phyloP scores from a whole-genome alignment of 2,797 vertebrate species.

The Selene dorsalis region DNA sequence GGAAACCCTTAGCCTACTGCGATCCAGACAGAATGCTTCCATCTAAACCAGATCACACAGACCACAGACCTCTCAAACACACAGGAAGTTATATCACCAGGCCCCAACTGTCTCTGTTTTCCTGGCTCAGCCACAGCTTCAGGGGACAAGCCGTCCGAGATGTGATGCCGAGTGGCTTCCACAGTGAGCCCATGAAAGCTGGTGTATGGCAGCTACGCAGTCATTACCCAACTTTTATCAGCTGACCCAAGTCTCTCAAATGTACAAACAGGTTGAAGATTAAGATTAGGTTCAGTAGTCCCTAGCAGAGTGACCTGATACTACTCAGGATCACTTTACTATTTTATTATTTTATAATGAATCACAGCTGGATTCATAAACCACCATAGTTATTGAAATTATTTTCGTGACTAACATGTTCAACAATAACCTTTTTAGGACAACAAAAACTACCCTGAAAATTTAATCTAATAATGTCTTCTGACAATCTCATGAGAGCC shows the following conservation, averaged over 20 bases:
- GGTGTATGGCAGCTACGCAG: background rate
- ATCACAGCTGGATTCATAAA: constrained; percentile 55
- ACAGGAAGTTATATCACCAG: constrained; percentile 77
- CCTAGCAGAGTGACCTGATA: background rate
- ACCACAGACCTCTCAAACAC: constrained; percentile 79
- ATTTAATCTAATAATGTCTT: constrained; percentile 20
- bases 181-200: constrained; percentile 20
- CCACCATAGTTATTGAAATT: constrained; percentile 26
- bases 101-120: constrained; percentile 68
- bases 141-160: constrained; percentile 53
- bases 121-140: constrained; percentile 54
- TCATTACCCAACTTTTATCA: constrained; percentile 47
- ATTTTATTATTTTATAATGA: constrained; percentile 41
- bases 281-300: constrained; percentile 13
- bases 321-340: constrained; percentile 21
- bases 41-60: constrained; percentile 80
- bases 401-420: constrained; percentile 49
- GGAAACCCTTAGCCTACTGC: constrained; percentile 70
- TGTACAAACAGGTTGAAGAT: constrained; percentile 17
- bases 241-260: constrained; percentile 15
- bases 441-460: constrained; percentile 47
- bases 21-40: constrained; percentile 79
- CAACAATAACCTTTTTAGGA: constrained; percentile 22
- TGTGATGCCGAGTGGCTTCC: constrained; percentile 43
- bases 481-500: constrained; percentile 34